Evolutionary conservation across 2,888 invertebrate genomes (phyloP).

Genomic region (Troglohyphantes excavatus): DNA sequence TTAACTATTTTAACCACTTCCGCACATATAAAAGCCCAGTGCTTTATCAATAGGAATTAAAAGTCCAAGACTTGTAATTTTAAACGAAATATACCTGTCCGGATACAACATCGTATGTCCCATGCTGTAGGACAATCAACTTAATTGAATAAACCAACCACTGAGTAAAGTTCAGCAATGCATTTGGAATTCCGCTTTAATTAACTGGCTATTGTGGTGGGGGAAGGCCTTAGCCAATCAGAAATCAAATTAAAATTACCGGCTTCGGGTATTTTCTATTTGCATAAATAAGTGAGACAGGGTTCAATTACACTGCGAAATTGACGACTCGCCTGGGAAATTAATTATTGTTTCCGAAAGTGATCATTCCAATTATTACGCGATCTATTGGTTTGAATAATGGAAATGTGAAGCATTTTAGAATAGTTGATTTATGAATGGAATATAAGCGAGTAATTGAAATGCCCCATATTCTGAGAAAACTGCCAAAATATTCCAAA

Average conservation of each 20-base stretch:
- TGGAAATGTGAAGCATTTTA: neutral
- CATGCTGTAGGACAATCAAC: neutral
- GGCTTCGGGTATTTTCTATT: neutral
- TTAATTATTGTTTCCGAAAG: neutral
- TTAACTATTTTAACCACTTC: neutral
- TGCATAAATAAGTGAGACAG: neutral
- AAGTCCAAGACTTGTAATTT: neutral
- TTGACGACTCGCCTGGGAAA: conserved; percentile 2
- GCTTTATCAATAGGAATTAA: neutral
- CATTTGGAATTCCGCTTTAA: neutral
- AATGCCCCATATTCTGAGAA: neutral
- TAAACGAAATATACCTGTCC: neutral
- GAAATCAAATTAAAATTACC: conserved; percentile 5
- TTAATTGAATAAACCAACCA: neutral
- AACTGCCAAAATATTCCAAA: no score
- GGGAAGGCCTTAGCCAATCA: neutral
- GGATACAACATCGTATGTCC: no score
- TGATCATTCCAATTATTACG: neutral
- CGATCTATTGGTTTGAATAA: neutral
- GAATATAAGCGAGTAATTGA: neutral
- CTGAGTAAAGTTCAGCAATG: neutral
- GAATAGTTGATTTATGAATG: neutral
- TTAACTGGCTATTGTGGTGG: neutral
- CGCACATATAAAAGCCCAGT: neutral
- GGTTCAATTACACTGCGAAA: neutral